phyloP scores from a whole-genome alignment of 2,888 invertebrate genomes.

The Eugnorisma glareosa region DNA sequence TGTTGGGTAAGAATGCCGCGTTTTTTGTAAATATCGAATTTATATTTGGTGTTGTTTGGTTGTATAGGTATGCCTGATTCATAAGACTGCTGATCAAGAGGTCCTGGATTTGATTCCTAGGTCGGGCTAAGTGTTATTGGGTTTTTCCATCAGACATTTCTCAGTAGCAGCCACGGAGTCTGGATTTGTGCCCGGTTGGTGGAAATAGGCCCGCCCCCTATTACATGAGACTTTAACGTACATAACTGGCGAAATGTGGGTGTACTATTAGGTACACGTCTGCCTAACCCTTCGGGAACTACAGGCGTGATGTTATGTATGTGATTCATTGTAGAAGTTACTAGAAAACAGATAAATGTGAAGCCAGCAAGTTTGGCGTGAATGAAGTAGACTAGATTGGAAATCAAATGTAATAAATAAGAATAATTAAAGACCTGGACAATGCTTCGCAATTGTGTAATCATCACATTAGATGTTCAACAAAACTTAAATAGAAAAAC shows the following conservation, averaged over 20 bases:
- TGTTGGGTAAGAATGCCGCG: constrained; percentile 40
- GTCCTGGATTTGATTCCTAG: too few species aligned
- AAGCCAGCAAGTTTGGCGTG: background rate
- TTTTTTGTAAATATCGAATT: constrained; percentile 38
- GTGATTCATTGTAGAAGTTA: background rate
- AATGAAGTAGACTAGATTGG: background rate
- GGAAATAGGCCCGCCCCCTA: too few species aligned
- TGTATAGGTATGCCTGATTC: background rate
- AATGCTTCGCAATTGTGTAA: background rate
- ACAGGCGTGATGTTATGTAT: too few species aligned
- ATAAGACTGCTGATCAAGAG: too few species aligned
- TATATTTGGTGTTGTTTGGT: constrained; percentile 16
- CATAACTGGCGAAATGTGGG: too few species aligned
- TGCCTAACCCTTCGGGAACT: too few species aligned
- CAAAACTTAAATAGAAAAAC: background rate
- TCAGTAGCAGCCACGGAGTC: too few species aligned
- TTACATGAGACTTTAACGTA: too few species aligned
- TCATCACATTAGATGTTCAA: background rate
- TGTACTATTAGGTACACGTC: too few species aligned
- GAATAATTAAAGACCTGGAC: background rate
- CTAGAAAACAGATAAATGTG: background rate
- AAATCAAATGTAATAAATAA: background rate
- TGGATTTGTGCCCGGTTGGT: too few species aligned
- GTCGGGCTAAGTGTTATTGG: too few species aligned
- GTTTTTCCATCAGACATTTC: too few species aligned